Base-by-base conservation (phyloP, 2,797 vertebrate species). In the Coregonus sp. region DNA sequence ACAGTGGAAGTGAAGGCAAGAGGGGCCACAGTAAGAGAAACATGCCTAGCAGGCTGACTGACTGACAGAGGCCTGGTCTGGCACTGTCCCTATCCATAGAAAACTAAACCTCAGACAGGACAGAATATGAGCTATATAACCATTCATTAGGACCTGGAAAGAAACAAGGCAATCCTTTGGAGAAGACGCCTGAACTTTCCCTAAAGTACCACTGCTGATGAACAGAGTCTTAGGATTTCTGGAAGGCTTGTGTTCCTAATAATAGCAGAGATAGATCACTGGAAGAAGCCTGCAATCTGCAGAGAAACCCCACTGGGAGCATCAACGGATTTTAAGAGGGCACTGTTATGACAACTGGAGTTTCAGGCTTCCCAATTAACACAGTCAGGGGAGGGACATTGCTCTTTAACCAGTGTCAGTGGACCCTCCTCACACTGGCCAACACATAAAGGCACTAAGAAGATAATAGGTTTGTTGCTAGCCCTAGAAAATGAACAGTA, bases 391-490 rank as follows among this genome's bases (percentile, higher is more conserved):
- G 75, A 75, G 61, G 73, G 77, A 35, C 29, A 82, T 82, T 75
- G 78, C 82, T 88, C 83, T 84, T 88, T 85, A 86, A 87, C 85
- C 82, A 86, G 80, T 83, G 85, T 56, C 18, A 40, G 63, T 37
- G 18, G 54, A 2, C 52, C 80, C 81, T 81, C 63, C 68, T 75
- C 84, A 85, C 83, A 82, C 88, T 88, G 87, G 87, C 15, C 15
- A 31, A 82, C 67, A 86, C 90, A 90, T 89, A 89, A 95, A 95
- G 94, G 94, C 94, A 95, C 94, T 94, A 93, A 88, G 90, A 90
- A 85, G 84, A 52, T 61, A 6, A 33, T 35, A 67, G 86, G 90
- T 88, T 89, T 88, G 87, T 89, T 84, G 86, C 90, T 90, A 91
- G 91, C 93, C 88, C 86, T 93, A 93, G 88, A 93, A 90, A 75